Percentiles rank a stretch among this genome's conserved stretches.
These are phyloP conservation scores for Drosophila pseudotalamancana DNA, from an alignment of 2,888 invertebrate species.

Conservation along the genomic window DNA sequence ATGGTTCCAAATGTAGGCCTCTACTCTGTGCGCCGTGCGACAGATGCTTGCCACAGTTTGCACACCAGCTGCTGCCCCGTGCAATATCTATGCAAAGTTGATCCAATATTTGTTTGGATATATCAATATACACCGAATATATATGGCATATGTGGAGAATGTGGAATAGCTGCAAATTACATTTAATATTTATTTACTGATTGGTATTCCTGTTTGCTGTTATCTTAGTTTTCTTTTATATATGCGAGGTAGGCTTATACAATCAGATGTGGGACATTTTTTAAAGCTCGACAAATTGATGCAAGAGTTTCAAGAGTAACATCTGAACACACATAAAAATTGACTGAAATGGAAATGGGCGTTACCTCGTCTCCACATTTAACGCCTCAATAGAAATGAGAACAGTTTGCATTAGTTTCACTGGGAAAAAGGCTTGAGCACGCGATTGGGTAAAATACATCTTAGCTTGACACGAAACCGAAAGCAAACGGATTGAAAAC, in stretches of 20 bases:
- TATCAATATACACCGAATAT: slow-evolving; percentile 3
- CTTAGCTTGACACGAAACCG: slow-evolving; percentile 27
- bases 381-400: slow-evolving; percentile 2
- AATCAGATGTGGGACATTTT: not conserved
- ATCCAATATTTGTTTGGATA: slow-evolving; percentile 39
- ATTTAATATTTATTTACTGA: slow-evolving; percentile 30
- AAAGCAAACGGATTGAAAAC: slow-evolving; percentile 14
- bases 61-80: slow-evolving; percentile 39
- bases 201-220: slow-evolving; percentile 3
- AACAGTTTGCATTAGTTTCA: not conserved
- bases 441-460: slow-evolving; percentile 50
- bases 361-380: not conserved
- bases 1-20: slow-evolving; percentile 50
- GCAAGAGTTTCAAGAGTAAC: no score
- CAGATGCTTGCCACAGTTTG: slow-evolving; percentile 56
- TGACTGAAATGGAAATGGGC: slow-evolving; percentile 3
- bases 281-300: not conserved
- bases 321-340: no score
- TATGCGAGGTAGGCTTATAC: not conserved
- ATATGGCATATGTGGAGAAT: not conserved
- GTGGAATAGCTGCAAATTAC: slow-evolving; percentile 23
- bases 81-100: slow-evolving; percentile 66
- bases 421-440: slow-evolving; percentile 19
- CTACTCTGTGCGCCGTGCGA: slow-evolving; percentile 12
- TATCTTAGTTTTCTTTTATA: not conserved